phyloP scores from a whole-genome alignment of 2,888 invertebrate species.

The Toxonevra muliebris region DNA sequence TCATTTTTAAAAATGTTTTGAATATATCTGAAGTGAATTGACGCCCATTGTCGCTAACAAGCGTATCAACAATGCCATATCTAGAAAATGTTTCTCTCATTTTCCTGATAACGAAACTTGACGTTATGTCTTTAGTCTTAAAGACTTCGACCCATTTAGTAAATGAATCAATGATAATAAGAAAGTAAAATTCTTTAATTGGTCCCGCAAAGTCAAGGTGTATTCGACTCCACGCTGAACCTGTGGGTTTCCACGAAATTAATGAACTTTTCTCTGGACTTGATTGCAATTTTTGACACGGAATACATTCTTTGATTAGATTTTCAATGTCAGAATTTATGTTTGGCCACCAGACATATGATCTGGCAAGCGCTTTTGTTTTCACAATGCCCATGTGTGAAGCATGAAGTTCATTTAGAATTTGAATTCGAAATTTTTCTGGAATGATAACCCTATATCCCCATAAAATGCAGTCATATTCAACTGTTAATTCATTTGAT shows the following conservation, averaged over 20 bases:
- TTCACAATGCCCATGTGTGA: no score
- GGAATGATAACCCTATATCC: conserved; percentile 24
- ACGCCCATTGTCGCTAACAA: conserved; percentile 38
- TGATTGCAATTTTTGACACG: conserved; percentile 34
- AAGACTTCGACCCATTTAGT: conserved; percentile 42
- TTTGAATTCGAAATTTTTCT: conserved; percentile 11
- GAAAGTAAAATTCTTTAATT: conserved; percentile 32
- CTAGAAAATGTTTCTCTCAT: conserved; percentile 36
- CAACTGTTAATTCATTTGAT: conserved; percentile 44
- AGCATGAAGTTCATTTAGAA: conserved; percentile 17
- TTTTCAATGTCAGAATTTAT: conserved; percentile 34
- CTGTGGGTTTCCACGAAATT: conserved; percentile 35
- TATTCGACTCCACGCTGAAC: conserved; percentile 32
- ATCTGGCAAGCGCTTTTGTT: conserved; percentile 35
- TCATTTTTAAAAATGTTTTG: conserved; percentile 18
- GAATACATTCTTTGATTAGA: conserved; percentile 30
- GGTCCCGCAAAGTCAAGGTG: conserved; percentile 40
- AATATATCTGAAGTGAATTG: conserved; percentile 36
- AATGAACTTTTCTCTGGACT: conserved; percentile 36
- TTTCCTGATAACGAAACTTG: conserved; percentile 31
- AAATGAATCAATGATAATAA: conserved; percentile 36
- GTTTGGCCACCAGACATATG: conserved; percentile 38
- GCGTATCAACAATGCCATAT: conserved; percentile 29
- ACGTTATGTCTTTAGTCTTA: conserved; percentile 37
- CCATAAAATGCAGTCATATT: conserved; percentile 33